Evolutionary conservation across 2,113 vertebrate genomes (phyloP), one percentile per base, ranked within the genome.

Genomic region (Gambusia holbrooki): DNA sequence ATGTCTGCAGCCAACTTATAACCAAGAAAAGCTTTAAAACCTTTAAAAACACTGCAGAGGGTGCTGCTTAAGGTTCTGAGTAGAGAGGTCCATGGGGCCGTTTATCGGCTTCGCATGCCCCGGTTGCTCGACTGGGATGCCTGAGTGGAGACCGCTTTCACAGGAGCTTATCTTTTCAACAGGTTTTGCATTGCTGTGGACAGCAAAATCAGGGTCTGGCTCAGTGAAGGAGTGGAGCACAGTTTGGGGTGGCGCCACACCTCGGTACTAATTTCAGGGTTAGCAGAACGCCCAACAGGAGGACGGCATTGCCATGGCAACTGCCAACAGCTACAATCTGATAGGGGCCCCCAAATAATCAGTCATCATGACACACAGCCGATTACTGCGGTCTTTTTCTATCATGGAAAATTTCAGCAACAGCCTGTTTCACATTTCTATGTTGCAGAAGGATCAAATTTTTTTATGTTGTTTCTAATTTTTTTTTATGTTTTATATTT

Each of bases 241-340:
- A 90, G 92, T 93, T 92, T 90, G 90, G 87, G 93, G 93, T 92
- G 88, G 90, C 79, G 86, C 90, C 90, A 90, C 91, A 95, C 94
- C 94, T 93, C 93, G 62, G 79, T 89, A 87, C 90, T 95, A 94
- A 95, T 95, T 94, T 95, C 93, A 95, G 94, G 94, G 92, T 92
- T 92, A 93, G 93, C 90, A 90, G 92, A 92, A 89, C 42, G 83
- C 92, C 90, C 93, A 76, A 92, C 91, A 90, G 84, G 91, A 93
- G 93, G 60, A 89, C 86, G 51, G 75, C 76, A 91, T 95, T 82
- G 87, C 93, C 92, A 94, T 93, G 91, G 93, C 77, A 93, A 93
- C 91, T 69, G 90, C 84, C 89, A 91, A 92, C 90, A 90, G 90
- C 84, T 88, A 84, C 89, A 90, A 83, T 92, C 90, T 90, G 87